phyloP scores from a whole-genome alignment of 2,888 invertebrate species.

The Campoplex capitator region DNA sequence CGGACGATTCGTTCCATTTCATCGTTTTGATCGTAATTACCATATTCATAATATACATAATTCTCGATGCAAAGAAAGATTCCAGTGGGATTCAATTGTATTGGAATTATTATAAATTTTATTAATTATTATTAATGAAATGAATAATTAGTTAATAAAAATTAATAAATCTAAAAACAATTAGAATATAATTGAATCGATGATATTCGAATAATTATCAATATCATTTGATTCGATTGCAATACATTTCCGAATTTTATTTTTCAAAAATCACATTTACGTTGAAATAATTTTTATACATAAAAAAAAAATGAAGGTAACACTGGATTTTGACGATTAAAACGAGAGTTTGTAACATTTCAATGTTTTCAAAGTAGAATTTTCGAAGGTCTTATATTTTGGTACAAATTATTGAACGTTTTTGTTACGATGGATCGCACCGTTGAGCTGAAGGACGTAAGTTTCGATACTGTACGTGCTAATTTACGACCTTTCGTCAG shows the following conservation, averaged over 20 bases:
- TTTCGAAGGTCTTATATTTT: background rate
- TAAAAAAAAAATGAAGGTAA: background rate
- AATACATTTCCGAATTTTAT: background rate
- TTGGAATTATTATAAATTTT: no score
- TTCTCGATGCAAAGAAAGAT: no score
- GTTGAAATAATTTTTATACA: background rate
- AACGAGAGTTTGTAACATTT: background rate
- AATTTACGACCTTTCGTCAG: slow-evolving; percentile 11
- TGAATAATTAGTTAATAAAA: no score
- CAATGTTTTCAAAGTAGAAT: background rate
- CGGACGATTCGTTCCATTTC: background rate
- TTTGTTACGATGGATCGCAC: background rate
- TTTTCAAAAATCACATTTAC: background rate
- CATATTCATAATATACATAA: background rate
- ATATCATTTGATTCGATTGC: background rate
- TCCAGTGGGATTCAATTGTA: no score
- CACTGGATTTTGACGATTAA: background rate
- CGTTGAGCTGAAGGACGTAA: slow-evolving; percentile 3
- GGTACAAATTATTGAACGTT: background rate
- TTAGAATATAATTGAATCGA: no score
- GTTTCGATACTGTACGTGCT: background rate
- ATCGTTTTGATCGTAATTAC: background rate
- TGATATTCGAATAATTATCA: no score
- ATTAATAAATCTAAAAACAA: no score
- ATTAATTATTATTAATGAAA: no score